Base-by-base conservation (phyloP, 2,888 invertebrate genomes). In the Byasa hedistus region DNA sequence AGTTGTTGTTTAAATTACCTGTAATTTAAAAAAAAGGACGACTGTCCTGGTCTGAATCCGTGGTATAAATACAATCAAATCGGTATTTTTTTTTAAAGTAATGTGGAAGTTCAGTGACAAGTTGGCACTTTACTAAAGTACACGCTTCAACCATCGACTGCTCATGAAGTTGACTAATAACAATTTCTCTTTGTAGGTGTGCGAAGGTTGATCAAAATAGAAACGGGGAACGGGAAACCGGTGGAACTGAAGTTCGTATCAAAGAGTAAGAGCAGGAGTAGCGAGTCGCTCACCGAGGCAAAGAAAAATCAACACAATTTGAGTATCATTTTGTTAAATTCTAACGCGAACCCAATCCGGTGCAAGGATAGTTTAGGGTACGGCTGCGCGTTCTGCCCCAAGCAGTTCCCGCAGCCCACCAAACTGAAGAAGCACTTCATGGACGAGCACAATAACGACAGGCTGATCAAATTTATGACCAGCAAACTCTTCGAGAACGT, bases 261-360 rank as follows among this genome's bases (percentile, higher is more conserved):
- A 48, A 76, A 74, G 67, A 64, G 63, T 65, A 54, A 68, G 51
- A 39, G 24, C 24, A 57, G 59, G 44, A 59, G 32, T 36, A 64
- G 54, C 27, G 67, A 57, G 44, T 8, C 24, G 22, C 57, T 70
- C 36, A 68, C 72, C 5, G 76, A 76, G 21, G 59, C 69, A 7
- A 73, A 72, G 69, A 79, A 80, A 71, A 80, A 83, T 60, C 76
- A 75, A 62, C 69, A 76, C 7, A 85, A 85, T 66, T 69, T 85
- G 10, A 77, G 68, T 59, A 69, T 77, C 22, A 79, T 86, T 24
- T 70, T 86, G 24, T 70, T 77, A 0, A 75, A 80, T 63, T 85
- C 86, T 0, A 86, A 86, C 61, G 85, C 86, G 0, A 85, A 69
- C n/a, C 83, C 81, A 0, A 80, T 86, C n/a, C 72, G 80, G 61